Evolutionary conservation across 1,140 invertebrate species (phyloP), one percentile per base, ranked within the genome.

Genomic region (Drosophila sulfurigaster): DNA sequence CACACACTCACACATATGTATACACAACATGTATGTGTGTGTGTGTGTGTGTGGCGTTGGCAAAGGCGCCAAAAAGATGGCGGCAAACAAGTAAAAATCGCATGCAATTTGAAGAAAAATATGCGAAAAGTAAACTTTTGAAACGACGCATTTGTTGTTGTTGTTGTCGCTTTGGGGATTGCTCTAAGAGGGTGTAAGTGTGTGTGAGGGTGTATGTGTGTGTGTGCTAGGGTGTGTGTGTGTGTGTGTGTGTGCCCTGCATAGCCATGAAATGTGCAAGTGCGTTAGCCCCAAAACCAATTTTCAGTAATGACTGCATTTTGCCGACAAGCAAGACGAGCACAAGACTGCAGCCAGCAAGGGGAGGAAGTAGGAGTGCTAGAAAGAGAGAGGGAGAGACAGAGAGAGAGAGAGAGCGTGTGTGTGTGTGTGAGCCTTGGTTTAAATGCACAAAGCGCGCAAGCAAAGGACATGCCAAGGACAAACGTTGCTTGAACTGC

Each of bases 261-360:
- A 86, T 88, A 89, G 81, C 83, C 85, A 88, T 86, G 82, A 87
- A 86, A 82, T 86, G 82, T 87, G 83, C 83, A 89, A 89, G 85
- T 89, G 85, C 85, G 85, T 89, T 89, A 89, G 85, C 85, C 85
- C 85, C 85, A 89, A 89, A 89, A 89, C 85, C 85, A 89, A 89
- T 89, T 89, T 89, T 89, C 85, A 88, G 85, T 89, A 89, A 89
- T 89, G 85, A 89, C 85, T 89, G 83, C 83, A 87, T 87, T 87
- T 87, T 88, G 85, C 78, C 85, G 85, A 89, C 74, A 49, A 60
- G 67, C 41, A 25, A 28, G 57, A 69, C 60, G 52, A 71, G 32
- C 15, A 54, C 32, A 15, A 57, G 45, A 57, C 65, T 32, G 38
- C 56, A 51, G 16, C 43, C 35, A 32, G 20, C 20, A 32, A 32